phyloP scores from a whole-genome alignment of 2,888 invertebrate species.

The Mesochorus sp. region DNA sequence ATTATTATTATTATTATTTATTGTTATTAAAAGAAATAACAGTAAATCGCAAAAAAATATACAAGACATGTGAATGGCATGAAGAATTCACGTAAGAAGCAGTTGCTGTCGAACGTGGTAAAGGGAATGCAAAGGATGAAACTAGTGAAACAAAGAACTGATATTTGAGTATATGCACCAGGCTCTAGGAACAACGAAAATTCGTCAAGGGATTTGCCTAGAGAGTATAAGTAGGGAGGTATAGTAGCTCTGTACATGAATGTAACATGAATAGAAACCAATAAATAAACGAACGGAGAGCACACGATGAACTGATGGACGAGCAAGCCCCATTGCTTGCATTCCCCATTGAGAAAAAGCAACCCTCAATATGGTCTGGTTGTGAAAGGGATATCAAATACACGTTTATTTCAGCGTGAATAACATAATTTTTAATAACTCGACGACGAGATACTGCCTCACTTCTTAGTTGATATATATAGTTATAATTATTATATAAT shows the following conservation, averaged over 20 bases:
- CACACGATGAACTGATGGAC: conserved; percentile 19
- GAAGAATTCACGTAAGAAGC: conserved; percentile 9
- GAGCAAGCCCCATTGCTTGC: conserved; percentile 29
- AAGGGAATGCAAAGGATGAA: conserved; percentile 1
- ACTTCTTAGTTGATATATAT: not conserved
- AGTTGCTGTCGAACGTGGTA: conserved; percentile 8
- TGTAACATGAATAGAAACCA: conserved; percentile 12
- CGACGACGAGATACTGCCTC: not conserved
- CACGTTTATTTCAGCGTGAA: not conserved
- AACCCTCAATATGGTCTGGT: conserved; percentile 25
- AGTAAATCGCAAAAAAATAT: too few relatives aligned
- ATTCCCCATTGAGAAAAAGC: conserved; percentile 24
- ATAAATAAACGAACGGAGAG: conserved; percentile 16
- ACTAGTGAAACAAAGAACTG: conserved; percentile 21
- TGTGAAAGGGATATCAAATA: not conserved
- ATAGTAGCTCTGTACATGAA: not conserved
- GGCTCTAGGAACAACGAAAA: not conserved
- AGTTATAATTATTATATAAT: too few relatives aligned
- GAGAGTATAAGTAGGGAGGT: not conserved
- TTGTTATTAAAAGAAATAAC: too few relatives aligned
- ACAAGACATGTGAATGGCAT: conserved; percentile 8
- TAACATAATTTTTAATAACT: not conserved
- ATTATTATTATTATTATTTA: too few relatives aligned
- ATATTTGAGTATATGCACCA: conserved; percentile 13
- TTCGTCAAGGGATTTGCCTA: conserved; percentile 8